Evolutionary conservation across 2,888 invertebrate genomes (phyloP).

Genomic region (Tipula vernalis): DNA sequence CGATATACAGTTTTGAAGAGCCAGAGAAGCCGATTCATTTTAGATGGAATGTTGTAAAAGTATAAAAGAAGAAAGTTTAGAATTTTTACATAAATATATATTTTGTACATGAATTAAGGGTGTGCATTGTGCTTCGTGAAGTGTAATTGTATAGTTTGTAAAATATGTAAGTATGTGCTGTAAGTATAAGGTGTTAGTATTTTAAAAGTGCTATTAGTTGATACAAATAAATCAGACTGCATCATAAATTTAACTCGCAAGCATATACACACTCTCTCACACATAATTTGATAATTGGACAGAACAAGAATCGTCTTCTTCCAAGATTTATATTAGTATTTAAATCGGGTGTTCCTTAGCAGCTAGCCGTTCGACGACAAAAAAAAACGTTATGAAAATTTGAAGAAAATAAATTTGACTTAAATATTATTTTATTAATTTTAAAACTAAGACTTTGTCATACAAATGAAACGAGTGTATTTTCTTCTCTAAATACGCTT

Average conservation of each 20-base stretch:
- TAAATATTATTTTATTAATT: neutral
- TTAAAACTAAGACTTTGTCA: neutral
- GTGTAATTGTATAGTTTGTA: neutral
- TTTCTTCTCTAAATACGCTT: neutral
- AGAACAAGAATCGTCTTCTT: neutral
- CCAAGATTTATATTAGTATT: neutral
- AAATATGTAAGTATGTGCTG: neutral
- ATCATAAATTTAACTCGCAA: neutral
- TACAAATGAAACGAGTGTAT: neutral
- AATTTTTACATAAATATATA: neutral
- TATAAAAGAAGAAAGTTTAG: neutral
- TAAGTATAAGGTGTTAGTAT: neutral
- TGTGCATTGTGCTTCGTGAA: neutral
- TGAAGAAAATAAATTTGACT: neutral
- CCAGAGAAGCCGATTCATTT: neutral
- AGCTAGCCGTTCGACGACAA: neutral
- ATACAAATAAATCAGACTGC: neutral
- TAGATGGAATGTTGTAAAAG: neutral
- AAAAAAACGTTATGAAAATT: neutral
- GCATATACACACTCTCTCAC: neutral
- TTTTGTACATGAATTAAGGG: neutral
- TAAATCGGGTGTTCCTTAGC: neutral
- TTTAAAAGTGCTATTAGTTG: neutral
- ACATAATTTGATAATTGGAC: neutral
- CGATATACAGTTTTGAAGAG: neutral